phyloP scores from a whole-genome alignment of 2,113 vertebrate species.

The Serilophus lunatus region DNA sequence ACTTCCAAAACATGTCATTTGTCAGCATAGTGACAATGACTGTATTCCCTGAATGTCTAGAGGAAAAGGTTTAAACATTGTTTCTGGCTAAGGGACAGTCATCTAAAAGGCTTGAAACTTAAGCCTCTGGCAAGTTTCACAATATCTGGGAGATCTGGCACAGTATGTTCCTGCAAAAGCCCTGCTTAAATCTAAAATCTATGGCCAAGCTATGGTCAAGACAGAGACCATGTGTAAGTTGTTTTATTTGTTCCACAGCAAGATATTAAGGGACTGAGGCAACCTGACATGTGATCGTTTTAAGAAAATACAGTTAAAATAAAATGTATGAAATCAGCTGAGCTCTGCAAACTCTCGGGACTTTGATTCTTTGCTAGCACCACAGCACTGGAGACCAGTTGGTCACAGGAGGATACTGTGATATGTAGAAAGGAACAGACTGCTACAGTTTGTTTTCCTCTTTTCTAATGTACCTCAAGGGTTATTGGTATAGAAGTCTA shows the following conservation, averaged over 20 bases:
- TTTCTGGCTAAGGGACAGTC: constrained; percentile 54
- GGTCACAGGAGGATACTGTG: not conserved
- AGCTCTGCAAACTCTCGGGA: not conserved
- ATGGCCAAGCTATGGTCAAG: not conserved
- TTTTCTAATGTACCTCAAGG: not conserved
- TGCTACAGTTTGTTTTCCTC: not conserved
- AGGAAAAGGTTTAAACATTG: constrained; percentile 66
- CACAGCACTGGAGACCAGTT: not conserved
- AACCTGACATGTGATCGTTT: not conserved
- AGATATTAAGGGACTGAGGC: not conserved
- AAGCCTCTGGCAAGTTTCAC: constrained; percentile 65
- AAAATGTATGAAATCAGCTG: not conserved
- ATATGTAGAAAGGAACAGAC: not conserved
- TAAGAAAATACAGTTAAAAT: not conserved
- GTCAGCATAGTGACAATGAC: constrained; percentile 45
- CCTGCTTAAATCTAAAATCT: constrained; percentile 42
- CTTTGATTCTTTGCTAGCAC: not conserved
- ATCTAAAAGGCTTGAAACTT: constrained; percentile 48
- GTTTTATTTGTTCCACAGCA: not conserved
- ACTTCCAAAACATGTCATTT: constrained; percentile 15
- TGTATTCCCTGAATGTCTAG: constrained; percentile 57
- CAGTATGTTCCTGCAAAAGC: constrained; percentile 49
- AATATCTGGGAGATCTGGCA: constrained; percentile 63
- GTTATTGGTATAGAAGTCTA: not conserved
- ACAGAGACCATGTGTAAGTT: not conserved